Evolutionary conservation across 2,797 vertebrate genomes (phyloP).

Genomic region (Hoplostethus atlanticus): DNA sequence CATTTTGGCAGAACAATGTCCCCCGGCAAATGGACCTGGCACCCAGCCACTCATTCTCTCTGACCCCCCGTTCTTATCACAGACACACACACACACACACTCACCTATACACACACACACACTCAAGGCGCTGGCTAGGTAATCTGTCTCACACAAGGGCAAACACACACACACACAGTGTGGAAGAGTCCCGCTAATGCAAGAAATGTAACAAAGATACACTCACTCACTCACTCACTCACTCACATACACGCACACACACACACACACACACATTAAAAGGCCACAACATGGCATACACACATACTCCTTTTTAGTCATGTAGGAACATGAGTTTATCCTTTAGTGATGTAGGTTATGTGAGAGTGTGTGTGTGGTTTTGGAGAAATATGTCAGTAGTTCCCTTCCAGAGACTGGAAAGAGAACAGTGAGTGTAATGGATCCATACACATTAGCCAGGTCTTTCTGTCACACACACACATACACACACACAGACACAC

Average conservation of each 20-base stretch:
- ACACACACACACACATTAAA: constrained; percentile 48
- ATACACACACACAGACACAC: not conserved
- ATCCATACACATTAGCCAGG: constrained; percentile 6
- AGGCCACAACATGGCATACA: constrained; percentile 26
- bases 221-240: not conserved
- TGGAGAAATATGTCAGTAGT: constrained; percentile 29
- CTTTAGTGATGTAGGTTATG: constrained; percentile 26
- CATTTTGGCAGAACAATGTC: constrained; percentile 25
- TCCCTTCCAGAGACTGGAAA: constrained; percentile 37
- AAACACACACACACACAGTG: not conserved
- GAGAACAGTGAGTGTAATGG: constrained; percentile 32
- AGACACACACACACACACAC: constrained; percentile 27
- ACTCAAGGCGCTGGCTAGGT: not conserved
- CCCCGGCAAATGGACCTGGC: constrained; percentile 31
- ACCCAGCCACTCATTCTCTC: constrained; percentile 35
- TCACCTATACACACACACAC: constrained; percentile 3
- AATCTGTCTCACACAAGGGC: no score
- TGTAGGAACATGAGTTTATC: constrained; percentile 21
- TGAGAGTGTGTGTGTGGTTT: constrained; percentile 43
- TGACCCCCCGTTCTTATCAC: constrained; percentile 32
- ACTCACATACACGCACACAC: constrained; percentile 6
- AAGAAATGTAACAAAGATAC: constrained; percentile 16
- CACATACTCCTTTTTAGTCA: constrained; percentile 5
- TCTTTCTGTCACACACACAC: constrained; percentile 20
- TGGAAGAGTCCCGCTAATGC: not conserved